Evolutionary conservation across 2,113 vertebrate species (phyloP).

Genomic region (Cyanocitta stelleri): DNA sequence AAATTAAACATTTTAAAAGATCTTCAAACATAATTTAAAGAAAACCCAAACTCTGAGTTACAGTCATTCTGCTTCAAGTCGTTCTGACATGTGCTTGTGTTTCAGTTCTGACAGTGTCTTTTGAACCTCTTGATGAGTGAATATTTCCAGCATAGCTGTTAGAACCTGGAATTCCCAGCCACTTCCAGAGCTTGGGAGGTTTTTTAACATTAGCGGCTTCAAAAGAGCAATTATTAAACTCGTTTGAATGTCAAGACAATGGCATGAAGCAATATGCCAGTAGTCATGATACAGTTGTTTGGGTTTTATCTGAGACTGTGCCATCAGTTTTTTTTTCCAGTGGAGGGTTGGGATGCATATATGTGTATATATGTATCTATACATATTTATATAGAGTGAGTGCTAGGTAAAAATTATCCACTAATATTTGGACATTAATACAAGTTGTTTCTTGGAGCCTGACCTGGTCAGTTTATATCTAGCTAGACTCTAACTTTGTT

Average conservation of each 20-base stretch:
- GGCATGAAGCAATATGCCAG: background rate
- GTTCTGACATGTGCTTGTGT: constrained; percentile 6
- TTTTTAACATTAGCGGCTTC: constrained; percentile 13
- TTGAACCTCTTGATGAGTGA: constrained; percentile 48
- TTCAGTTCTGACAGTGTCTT: constrained; percentile 35
- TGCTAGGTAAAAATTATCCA: background rate
- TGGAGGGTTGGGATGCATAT: background rate
- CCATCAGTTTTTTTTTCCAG: background rate
- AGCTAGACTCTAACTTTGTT: background rate
- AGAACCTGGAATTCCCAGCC: constrained; percentile 35
- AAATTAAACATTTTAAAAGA: constrained; percentile 48
- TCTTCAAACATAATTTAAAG: constrained; percentile 34
- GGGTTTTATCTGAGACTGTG: background rate
- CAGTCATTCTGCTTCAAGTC: constrained; percentile 41
- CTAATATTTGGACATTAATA: background rate
- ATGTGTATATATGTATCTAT: background rate
- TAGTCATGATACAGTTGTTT: background rate
- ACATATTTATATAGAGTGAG: background rate
- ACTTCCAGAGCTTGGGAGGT: background rate
- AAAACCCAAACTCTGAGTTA: background rate
- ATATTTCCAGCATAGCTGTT: background rate
- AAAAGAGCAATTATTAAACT: constrained; percentile 35
- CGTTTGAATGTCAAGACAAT: background rate
- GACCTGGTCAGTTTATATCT: background rate
- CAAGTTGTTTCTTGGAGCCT: background rate